These are phyloP conservation scores for Gymnocypris eckloni DNA, from an alignment of 2,797 vertebrate genomes.

Conservation along the genomic window DNA sequence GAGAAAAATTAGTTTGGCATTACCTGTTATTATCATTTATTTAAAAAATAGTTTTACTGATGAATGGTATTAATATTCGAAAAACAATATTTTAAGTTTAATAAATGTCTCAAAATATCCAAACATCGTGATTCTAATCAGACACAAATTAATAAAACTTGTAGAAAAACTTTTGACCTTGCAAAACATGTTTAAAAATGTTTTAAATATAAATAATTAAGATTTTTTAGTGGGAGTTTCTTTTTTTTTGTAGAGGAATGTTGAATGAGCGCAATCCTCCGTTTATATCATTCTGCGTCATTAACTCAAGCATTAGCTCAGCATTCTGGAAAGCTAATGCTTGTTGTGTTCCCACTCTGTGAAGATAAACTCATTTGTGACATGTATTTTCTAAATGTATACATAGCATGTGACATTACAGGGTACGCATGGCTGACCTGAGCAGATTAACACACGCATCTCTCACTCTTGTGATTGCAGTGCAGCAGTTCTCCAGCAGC, in stretches of 20 bases:
- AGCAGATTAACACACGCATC: slow-evolving; percentile 8
- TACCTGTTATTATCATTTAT: background rate
- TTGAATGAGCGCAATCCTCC: background rate
- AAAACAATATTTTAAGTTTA: background rate
- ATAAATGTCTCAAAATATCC: background rate
- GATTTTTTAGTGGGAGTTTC: too few relatives aligned
- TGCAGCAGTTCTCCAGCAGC: slow-evolving; percentile 2
- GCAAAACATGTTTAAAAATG: background rate
- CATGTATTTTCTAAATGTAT: slow-evolving; percentile 6
- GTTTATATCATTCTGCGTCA: background rate
- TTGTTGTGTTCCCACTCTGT: background rate
- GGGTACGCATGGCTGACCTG: slow-evolving; percentile 1
- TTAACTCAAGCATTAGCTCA: background rate
- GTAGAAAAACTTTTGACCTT: background rate
- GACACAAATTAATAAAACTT: background rate
- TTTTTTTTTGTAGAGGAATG: background rate
- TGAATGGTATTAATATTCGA: background rate
- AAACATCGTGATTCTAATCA: background rate
- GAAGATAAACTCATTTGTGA: background rate
- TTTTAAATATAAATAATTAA: background rate
- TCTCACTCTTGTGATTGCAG: background rate
- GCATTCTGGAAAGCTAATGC: background rate
- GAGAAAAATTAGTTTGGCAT: background rate
- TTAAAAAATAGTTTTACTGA: background rate
- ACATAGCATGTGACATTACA: background rate